phyloP scores from a whole-genome alignment of 2,797 vertebrate genomes.

The Alcedo atthis region DNA sequence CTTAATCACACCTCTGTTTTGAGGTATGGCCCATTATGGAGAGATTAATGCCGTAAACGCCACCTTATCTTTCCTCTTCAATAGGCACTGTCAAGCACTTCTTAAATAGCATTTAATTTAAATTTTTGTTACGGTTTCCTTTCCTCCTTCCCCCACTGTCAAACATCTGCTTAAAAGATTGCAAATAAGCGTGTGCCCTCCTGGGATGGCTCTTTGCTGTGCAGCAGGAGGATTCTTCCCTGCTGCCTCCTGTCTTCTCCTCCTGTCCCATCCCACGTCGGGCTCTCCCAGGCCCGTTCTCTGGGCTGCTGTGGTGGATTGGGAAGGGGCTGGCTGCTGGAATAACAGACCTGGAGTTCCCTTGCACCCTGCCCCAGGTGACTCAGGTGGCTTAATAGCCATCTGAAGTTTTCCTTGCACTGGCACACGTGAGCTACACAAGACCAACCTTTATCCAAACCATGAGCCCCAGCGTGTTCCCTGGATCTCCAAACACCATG shows the following conservation, averaged over 20 bases:
- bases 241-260: background rate
- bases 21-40: background rate
- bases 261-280: background rate
- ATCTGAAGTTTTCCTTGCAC: background rate
- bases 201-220: background rate
- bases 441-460: background rate
- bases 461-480: background rate
- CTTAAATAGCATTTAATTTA: background rate
- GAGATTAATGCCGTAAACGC: background rate
- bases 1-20: background rate
- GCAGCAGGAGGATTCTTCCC: background rate
- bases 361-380: background rate
- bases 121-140: background rate
- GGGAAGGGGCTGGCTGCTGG: background rate
- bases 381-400: background rate
- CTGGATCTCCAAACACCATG: rapidly evolving
- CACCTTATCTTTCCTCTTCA: background rate
- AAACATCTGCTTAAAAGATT: background rate
- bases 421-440: rapidly evolving
- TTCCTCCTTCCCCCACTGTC: background rate
- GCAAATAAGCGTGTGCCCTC: background rate
- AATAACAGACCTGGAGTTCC: background rate
- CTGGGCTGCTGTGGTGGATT: background rate
- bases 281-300: background rate
- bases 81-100: background rate